Percentiles rank a stretch among this genome's conserved stretches.
Evolutionary conservation across 92 coral and sea anemone species (phyloP).

Genomic region (Umimayanthus kanabou): DNA sequence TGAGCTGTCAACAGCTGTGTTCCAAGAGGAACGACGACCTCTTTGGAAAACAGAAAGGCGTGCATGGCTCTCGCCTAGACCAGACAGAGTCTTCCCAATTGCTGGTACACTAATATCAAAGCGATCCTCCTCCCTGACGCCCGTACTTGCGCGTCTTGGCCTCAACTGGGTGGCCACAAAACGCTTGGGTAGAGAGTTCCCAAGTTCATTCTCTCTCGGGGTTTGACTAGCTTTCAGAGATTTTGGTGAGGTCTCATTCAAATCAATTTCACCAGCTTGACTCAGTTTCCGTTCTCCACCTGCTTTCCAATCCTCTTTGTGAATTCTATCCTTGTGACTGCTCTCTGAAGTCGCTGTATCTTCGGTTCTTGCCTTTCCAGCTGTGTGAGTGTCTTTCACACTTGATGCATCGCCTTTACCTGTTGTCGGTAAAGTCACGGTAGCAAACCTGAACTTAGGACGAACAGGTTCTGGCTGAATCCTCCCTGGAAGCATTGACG

Average conservation of each 20-base stretch:
- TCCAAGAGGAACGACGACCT: conserved; percentile 37
- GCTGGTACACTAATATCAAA: conserved; percentile 13
- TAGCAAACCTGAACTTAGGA: conserved; percentile 27
- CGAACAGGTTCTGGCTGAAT: neutral
- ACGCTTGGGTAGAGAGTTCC: conserved; percentile 31
- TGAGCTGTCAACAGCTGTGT: neutral
- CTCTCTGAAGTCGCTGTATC: neutral
- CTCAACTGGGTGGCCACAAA: conserved; percentile 27
- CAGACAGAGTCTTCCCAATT: neutral
- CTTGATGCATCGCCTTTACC: neutral
- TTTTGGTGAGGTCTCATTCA: conserved; percentile 36
- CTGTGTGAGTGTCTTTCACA: neutral
- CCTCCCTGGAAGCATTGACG: neutral
- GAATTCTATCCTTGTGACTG: neutral
- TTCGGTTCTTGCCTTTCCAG: neutral
- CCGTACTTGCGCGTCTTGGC: conserved; percentile 45
- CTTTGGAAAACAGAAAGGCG: neutral
- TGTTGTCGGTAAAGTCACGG: conserved; percentile 1
- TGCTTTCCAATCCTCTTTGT: neutral
- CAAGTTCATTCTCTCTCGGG: neutral
- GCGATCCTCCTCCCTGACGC: conserved; percentile 37
- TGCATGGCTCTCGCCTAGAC: neutral
- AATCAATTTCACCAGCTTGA: conserved; percentile 19
- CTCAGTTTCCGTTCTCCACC: neutral
- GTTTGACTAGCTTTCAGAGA: neutral